Evolutionary conservation across 2,113 vertebrate genomes (phyloP).

Genomic region (Strix aluco): DNA sequence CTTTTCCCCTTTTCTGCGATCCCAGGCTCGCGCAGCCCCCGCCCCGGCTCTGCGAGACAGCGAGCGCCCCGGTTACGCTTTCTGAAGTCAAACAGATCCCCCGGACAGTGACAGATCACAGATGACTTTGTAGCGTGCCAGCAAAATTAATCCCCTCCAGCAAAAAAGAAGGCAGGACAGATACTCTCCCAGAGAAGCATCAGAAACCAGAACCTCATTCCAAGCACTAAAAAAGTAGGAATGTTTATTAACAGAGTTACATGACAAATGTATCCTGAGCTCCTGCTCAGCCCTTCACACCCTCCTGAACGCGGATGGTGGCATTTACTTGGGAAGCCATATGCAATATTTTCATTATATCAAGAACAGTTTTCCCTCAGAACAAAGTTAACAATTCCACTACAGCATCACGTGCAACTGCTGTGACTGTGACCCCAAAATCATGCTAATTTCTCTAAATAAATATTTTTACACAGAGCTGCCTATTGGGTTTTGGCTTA

Average conservation of each 20-base stretch:
- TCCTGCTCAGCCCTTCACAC: neutral
- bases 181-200: neutral
- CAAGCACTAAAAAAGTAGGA: neutral
- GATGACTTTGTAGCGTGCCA: neutral
- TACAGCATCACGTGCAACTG: neutral
- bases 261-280: neutral
- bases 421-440: neutral
- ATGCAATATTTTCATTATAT: neutral
- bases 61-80: neutral
- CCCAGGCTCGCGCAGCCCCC: accelerated
- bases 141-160: neutral
- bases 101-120: neutral
- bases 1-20: neutral
- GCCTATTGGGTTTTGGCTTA: neutral
- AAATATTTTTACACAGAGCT: neutral
- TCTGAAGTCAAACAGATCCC: neutral
- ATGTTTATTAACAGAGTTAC: constrained; percentile 18
- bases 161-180: neutral
- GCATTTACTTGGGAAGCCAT: neutral
- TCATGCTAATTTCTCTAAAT: neutral
- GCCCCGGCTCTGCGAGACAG: neutral
- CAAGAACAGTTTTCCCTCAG: neutral
- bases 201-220: neutral
- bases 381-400: neutral
- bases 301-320: neutral